A percentile compares a stretch with the other conserved stretches of the same genome.
Evolutionary conservation across 2,797 vertebrate genomes (phyloP).

Genomic region (Channallabes apus): DNA sequence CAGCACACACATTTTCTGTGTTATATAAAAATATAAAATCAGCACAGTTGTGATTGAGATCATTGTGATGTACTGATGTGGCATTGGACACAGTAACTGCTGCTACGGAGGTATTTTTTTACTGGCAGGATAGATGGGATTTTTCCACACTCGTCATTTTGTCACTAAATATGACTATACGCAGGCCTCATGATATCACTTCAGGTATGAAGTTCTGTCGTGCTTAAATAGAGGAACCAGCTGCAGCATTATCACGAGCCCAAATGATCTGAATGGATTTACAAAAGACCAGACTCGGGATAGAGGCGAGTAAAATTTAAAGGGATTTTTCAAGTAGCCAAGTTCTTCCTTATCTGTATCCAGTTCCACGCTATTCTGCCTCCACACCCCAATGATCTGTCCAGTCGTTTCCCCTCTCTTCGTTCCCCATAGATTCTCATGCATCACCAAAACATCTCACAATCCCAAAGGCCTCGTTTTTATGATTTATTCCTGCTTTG

Average conservation of each 20-base stretch:
- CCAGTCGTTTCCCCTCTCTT: neutral
- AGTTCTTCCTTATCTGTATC: conserved; percentile 28
- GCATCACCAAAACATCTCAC: conserved; percentile 27
- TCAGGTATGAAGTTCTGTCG: neutral
- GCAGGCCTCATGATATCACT: neutral
- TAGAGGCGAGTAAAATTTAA: neutral
- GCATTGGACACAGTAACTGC: neutral
- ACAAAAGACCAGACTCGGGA: neutral
- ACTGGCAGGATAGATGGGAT: neutral
- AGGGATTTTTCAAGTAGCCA: neutral
- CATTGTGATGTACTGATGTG: too few relatives aligned
- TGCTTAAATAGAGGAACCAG: neutral
- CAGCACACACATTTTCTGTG: too few relatives aligned
- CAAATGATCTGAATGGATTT: neutral
- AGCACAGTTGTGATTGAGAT: too few relatives aligned
- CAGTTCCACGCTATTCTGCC: conserved; percentile 47
- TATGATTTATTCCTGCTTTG: conserved; percentile 61
- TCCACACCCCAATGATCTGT: conserved; percentile 43
- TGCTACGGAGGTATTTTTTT: neutral
- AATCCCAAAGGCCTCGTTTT: conserved; percentile 52
- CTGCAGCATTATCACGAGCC: neutral
- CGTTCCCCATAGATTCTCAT: conserved; percentile 46
- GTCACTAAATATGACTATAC: neutral
- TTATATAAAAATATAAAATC: too few relatives aligned
- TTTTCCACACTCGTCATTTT: neutral